Conservation (phyloP, 2,797 vertebrate genomes). For the Meriones psammophilus region DNA sequence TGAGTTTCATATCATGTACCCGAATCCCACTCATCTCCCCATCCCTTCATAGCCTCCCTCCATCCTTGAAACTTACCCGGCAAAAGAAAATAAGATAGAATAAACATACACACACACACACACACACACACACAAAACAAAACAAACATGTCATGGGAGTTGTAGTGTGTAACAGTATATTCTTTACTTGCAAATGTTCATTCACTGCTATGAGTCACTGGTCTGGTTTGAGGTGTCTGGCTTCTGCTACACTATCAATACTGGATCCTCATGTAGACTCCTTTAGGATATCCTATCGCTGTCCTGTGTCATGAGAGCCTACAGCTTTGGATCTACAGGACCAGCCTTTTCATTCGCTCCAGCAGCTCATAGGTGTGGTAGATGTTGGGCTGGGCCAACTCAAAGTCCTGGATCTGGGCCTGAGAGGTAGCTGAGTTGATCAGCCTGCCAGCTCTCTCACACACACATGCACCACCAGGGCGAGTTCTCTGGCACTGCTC, state of each 20-base stretch:
- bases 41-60: no score
- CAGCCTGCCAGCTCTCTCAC: neutral
- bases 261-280: neutral
- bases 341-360: neutral
- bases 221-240: neutral
- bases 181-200: neutral
- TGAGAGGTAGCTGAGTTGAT: neutral
- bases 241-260: neutral
- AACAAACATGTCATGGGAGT: neutral
- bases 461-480: neutral
- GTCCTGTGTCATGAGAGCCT: neutral
- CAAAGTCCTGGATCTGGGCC: neutral
- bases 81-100: neutral
- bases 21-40: neutral
- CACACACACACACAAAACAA: neutral
- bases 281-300: neutral
- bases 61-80: neutral
- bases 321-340: neutral
- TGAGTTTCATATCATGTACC: neutral
- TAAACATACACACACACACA: neutral
- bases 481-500: neutral
- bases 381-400: neutral
- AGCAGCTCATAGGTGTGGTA: neutral
- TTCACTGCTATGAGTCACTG: neutral
- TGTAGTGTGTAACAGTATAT: neutral